A percentile compares a stretch with the other conserved stretches of the same genome.
Evolutionary conservation across 2,888 invertebrate species (phyloP).

Genomic region (Ditula angustiorana): DNA sequence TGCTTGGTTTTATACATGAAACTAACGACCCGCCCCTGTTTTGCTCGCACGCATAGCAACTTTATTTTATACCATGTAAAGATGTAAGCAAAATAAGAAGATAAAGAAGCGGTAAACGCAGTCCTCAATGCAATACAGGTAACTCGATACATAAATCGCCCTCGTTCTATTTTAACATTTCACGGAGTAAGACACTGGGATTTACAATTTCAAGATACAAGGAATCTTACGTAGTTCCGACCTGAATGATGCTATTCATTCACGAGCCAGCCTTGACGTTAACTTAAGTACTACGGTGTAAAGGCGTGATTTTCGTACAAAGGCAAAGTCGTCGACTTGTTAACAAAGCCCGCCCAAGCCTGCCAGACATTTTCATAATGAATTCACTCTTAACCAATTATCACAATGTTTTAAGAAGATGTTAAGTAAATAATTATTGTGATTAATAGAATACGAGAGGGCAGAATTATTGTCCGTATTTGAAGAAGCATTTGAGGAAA

Average conservation of each 20-base stretch:
- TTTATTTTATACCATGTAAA: too few relatives aligned
- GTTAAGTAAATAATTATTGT: not conserved
- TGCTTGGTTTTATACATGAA: too few relatives aligned
- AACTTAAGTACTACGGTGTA: constrained; percentile 9
- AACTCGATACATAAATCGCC: too few relatives aligned
- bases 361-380: constrained; percentile 11
- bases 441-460: not conserved
- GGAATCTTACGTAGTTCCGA: not conserved
- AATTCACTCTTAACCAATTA: constrained; percentile 19
- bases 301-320: constrained; percentile 18
- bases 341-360: constrained; percentile 11
- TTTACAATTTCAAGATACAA: not conserved
- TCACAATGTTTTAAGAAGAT: constrained; percentile 8
- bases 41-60: too few relatives aligned
- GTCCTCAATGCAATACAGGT: too few relatives aligned
- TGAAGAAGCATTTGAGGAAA: too few relatives aligned
- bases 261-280: not conserved
- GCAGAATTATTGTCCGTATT: too few relatives aligned
- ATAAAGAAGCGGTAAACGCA: too few relatives aligned
- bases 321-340: constrained; percentile 9
- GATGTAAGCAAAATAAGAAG: too few relatives aligned
- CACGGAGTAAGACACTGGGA: not conserved
- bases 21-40: too few relatives aligned
- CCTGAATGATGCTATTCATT: constrained; percentile 1
- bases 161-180: not conserved